phyloP scores from a whole-genome alignment of 2,888 invertebrate species.

The Erpobdella octoculata region DNA sequence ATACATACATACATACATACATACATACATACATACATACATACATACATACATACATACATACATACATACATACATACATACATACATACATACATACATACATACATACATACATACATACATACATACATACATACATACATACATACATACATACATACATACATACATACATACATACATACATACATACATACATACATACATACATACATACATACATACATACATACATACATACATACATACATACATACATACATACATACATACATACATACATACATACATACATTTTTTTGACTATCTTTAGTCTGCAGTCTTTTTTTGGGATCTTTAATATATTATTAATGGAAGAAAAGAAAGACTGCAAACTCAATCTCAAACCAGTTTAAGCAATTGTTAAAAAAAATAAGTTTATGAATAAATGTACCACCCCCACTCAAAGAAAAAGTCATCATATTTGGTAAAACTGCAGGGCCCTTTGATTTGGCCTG shows the following conservation, averaged over 20 bases:
- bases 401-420: no score
- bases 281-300: no score
- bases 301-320: no score
- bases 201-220: not conserved
- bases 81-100: not conserved
- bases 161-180: constrained; percentile 17
- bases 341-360: no score
- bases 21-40: not conserved
- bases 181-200: not conserved
- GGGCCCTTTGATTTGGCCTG: no score
- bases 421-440: no score
- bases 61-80: constrained; percentile 7
- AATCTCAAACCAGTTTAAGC: no score
- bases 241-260: not conserved
- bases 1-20: not conserved
- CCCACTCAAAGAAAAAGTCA: no score
- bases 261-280: no score
- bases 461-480: no score
- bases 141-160: not conserved
- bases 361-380: no score
- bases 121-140: not conserved
- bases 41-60: constrained; percentile 8
- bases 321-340: no score
- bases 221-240: not conserved
- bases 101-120: not conserved